Evolutionary conservation across 1,140 invertebrate genomes (phyloP), one percentile per base, ranked within the genome.

Genomic region (Atta texana): DNA sequence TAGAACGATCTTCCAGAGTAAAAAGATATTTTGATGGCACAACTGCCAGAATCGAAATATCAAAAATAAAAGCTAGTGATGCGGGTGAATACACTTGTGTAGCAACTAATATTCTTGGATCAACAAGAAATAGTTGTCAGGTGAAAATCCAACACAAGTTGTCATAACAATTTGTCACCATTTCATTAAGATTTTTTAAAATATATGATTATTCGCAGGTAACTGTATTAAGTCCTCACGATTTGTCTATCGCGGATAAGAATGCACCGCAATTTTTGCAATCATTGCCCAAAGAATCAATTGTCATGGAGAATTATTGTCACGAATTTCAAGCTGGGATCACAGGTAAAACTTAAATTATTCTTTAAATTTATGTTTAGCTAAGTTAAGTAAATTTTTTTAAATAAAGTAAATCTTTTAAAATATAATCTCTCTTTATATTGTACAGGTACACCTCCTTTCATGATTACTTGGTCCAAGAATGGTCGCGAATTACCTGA

Each of bases 41-140:
- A 28, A 94, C 92, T 3, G 95, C 95, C 21, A 91, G 94, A 53
- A 92, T 97, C 4, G 94, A 96, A 80, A 95, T 97, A 77, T 93
- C 95, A 5, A 90, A 95, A 64, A 95, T 96, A 3, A 94, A 95
- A 28, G 24, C 90, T 0, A 94, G 92, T 2, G 97, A 97, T 91
- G 94, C 96, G 28, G 97, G 96, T 28, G 91, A 95, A 71, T 98
- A 98, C 91, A 97, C 96, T 3, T 98, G 97, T 92, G 96, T 97
- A 71, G 97, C 97, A 5, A 96, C 96, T 28, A 97, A 98, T 93
- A 95, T 94, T 44, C 89, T 94, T 59, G 94, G 94, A 4, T 87
- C 92, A 4, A 91, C 90, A 7, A 94, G 88, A 87, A 94, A 82
- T 63, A 93, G 80, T 66, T 94, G 94, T 84, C 90, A 92, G 89